Evolutionary conservation across 92 coral and sea anemone species (phyloP).

Genomic region (Siderastrea radians): DNA sequence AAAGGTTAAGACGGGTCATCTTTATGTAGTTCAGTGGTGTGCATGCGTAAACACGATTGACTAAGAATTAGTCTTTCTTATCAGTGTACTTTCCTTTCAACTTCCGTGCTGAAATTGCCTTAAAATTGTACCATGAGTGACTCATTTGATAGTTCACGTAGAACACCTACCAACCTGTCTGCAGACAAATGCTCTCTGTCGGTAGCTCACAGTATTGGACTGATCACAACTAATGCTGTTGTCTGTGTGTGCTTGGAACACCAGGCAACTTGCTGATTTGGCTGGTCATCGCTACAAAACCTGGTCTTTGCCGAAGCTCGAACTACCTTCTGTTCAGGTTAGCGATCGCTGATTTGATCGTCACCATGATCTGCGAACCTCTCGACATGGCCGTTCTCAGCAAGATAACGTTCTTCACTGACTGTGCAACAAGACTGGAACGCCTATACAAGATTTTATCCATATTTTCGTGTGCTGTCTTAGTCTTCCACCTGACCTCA

Average conservation of each 20-base stretch:
- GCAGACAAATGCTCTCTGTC: neutral
- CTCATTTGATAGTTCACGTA: too few relatives aligned
- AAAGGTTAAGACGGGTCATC: too few relatives aligned
- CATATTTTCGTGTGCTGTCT: neutral
- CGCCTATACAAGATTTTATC: constrained; percentile 2
- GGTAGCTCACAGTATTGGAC: neutral
- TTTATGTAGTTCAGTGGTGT: too few relatives aligned
- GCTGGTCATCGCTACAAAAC: neutral
- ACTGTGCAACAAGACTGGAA: constrained; percentile 19
- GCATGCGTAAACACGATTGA: too few relatives aligned
- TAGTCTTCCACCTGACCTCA: too few relatives aligned
- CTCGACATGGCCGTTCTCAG: neutral
- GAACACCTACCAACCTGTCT: too few relatives aligned
- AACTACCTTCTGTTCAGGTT: constrained; percentile 48
- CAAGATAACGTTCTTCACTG: neutral
- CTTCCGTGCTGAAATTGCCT: neutral
- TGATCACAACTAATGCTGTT: constrained; percentile 15
- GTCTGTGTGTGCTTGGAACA: constrained; percentile 36
- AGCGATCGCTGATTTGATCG: neutral
- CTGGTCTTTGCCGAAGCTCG: constrained; percentile 15
- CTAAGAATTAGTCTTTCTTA: too few relatives aligned
- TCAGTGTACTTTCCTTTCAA: neutral
- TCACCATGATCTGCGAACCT: constrained; percentile 28
- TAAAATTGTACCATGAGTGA: neutral
- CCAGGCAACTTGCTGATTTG: neutral